Evolutionary conservation across 2,888 invertebrate genomes (phyloP), one percentile per base, ranked within the genome.

Genomic region (Torymus texanus): DNA sequence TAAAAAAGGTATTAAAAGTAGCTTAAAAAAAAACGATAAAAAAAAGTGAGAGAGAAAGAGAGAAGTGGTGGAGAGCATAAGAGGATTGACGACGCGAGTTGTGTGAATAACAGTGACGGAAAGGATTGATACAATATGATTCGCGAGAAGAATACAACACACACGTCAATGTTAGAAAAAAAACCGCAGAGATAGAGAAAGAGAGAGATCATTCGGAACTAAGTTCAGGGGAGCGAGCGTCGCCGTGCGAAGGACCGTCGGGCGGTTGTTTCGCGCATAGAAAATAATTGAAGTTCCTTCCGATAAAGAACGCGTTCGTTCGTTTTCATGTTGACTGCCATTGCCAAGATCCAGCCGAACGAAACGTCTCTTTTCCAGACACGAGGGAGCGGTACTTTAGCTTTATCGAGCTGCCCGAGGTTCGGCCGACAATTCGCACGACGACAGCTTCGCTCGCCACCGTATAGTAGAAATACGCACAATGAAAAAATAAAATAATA

Each of bases 1-100:
- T 75, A 71, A 74, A 78, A 65, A 76, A 41, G 74, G 68, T 76
- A 80, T 76, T 41, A 76, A 73, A 70, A 75, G 70, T 75, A 75
- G 72, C 66, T 75, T 66, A 61, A 67, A 75, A 65, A 59, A 76
- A 65, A 71, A 55, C 24, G 8, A 41, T 70, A 74, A 50, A 67
- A 76, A 77, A 59, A 65, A 59, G 65, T 41, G 67, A 21, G 41
- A 29, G 29, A 41, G 1, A 41, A 21, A 21, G 41, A 41, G 41
- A 41, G 41, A 41, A 41, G 41, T 41, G 41, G 41, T 41, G 41
- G 41, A 41, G 41, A 41, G 10, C 41, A 41, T 41, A 41, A 41
- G 41, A 41, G 55, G 65, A n/a, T 65, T n/a, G 73, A 65, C 21
- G 55, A 29, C 16, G 63, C 63, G 56, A 72, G 53, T 59, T 50